These are phyloP conservation scores for Atta texana DNA, from an alignment of 1,140 invertebrate genomes.

Conservation along the genomic window DNA sequence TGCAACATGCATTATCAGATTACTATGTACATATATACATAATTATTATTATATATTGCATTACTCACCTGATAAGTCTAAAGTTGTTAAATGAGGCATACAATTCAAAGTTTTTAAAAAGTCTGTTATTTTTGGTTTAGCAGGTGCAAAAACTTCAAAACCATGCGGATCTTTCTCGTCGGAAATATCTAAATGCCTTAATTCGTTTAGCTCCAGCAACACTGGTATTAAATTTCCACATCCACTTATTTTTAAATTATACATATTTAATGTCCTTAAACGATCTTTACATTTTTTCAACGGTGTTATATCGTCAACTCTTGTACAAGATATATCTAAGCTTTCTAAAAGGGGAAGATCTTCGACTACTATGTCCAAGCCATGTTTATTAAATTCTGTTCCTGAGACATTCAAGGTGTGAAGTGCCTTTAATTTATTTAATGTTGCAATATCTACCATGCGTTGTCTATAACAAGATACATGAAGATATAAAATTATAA, in stretches of 20 bases:
- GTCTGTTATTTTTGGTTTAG: conserved; percentile 85
- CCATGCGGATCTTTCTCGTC: conserved; percentile 87
- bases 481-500: conserved; percentile 5
- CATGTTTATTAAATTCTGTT: conserved; percentile 91
- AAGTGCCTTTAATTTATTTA: conserved; percentile 88
- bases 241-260: conserved; percentile 88
- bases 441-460: conserved; percentile 84
- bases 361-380: conserved; percentile 90
- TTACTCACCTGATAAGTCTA: conserved; percentile 90
- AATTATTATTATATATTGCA: neutral
- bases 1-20: neutral
- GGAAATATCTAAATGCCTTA: conserved; percentile 90
- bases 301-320: conserved; percentile 90
- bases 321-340: conserved; percentile 91
- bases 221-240: conserved; percentile 86
- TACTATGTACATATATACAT: neutral
- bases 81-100: conserved; percentile 88
- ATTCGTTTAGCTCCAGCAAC: conserved; percentile 87
- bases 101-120: conserved; percentile 85
- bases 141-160: conserved; percentile 84
- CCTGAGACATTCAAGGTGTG: conserved; percentile 90
- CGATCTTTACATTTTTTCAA: conserved; percentile 88
- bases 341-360: conserved; percentile 90
- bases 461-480: conserved; percentile 83
- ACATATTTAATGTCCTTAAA: conserved; percentile 89